Percentiles rank a stretch among this genome's conserved stretches.
Conservation (phyloP, 2,113 vertebrate species). For the Bathybates hornii region DNA sequence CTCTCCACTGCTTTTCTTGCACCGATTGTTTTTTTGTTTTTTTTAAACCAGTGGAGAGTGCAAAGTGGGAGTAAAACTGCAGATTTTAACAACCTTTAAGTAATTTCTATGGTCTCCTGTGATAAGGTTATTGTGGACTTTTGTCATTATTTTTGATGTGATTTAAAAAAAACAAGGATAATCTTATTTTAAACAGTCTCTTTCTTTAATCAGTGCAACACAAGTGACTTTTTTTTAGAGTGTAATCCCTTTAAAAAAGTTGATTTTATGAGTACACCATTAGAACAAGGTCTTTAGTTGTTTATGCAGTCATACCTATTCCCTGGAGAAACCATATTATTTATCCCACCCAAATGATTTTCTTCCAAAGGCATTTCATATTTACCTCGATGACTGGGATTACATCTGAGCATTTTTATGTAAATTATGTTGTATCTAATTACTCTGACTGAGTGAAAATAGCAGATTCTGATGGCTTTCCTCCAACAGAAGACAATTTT, state of each 20-base stretch:
- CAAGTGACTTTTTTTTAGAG: neutral
- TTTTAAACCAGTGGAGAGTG: neutral
- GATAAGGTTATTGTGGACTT: neutral
- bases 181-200: neutral
- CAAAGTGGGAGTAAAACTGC: neutral
- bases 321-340: neutral
- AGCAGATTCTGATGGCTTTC: neutral
- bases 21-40: neutral
- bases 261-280: neutral
- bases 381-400: neutral
- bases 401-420: neutral
- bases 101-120: neutral
- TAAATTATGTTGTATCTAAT: constrained; percentile 1
- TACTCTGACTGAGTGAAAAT: neutral
- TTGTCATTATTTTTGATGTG: neutral
- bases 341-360: neutral
- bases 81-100: neutral
- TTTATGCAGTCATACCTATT: neutral
- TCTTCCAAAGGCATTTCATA: neutral
- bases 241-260: neutral
- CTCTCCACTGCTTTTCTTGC: neutral
- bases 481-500: neutral
- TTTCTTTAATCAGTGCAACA: neutral
- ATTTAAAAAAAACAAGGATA: neutral
- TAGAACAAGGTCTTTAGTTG: neutral